These are phyloP conservation scores for Malurus elegans DNA, from an alignment of 2,113 vertebrate genomes.

Conservation along the genomic window DNA sequence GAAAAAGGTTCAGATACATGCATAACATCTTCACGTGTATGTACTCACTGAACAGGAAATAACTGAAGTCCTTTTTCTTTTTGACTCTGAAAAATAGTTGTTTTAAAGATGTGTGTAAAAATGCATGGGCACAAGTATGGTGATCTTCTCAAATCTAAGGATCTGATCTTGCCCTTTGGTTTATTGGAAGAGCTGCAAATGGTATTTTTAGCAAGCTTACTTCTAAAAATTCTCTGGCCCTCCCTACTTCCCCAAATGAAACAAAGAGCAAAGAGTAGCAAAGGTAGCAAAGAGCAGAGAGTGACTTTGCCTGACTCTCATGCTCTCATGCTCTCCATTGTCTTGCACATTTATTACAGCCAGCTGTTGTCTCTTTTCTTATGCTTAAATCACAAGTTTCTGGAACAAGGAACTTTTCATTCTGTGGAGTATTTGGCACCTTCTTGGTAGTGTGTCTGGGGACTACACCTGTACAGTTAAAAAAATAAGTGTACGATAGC, in stretches of 20 bases:
- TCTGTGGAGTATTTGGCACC: background rate
- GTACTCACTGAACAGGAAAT: background rate
- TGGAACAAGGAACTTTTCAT: background rate
- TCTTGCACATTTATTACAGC: background rate
- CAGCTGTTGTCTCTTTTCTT: background rate
- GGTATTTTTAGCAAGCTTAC: background rate
- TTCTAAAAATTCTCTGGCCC: background rate
- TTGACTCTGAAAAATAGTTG: background rate
- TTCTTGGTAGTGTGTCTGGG: background rate
- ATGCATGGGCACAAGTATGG: rapidly evolving
- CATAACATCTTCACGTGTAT: background rate
- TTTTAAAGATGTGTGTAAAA: background rate
- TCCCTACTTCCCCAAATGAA: background rate
- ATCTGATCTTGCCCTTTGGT: background rate
- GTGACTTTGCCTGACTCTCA: background rate
- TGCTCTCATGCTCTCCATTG: rapidly evolving
- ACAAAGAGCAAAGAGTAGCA: background rate
- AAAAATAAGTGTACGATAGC: background rate
- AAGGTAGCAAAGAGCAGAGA: background rate
- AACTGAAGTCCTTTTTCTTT: background rate
- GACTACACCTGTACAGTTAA: background rate
- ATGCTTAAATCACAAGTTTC: background rate
- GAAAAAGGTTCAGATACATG: background rate
- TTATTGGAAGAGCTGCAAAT: background rate
- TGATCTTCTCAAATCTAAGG: background rate